These are phyloP conservation scores for Lepisosteus osseus DNA, from an alignment of 2,113 vertebrate species.

Conservation along the genomic window DNA sequence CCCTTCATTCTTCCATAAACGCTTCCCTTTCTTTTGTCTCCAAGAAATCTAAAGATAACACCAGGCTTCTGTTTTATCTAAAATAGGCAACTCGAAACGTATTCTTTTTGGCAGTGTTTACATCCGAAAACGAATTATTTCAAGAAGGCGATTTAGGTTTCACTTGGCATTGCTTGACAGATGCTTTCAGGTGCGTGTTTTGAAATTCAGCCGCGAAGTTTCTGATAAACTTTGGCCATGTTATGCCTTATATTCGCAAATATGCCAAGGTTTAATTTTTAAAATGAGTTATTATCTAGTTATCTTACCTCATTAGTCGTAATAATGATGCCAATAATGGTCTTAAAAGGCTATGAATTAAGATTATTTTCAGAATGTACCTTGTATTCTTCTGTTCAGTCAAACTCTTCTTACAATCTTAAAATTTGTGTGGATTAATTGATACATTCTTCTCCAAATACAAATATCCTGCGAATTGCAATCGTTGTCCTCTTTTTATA, in stretches of 20 bases:
- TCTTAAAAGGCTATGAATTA: too few species aligned
- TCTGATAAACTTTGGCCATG: not conserved
- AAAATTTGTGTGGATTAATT: too few species aligned
- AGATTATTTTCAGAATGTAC: constrained; percentile 35
- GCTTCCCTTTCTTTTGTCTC: constrained; percentile 20
- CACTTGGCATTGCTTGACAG: constrained; percentile 5
- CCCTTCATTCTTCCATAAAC: not conserved
- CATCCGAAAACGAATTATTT: constrained; percentile 20
- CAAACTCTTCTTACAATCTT: too few species aligned
- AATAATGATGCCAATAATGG: not conserved
- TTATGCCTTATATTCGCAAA: not conserved
- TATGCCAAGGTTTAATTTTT: not conserved
- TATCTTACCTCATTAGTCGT: too few species aligned
- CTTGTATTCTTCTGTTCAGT: too few species aligned
- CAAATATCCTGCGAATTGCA: too few species aligned
- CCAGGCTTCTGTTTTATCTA: not conserved
- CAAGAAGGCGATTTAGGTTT: constrained; percentile 14
- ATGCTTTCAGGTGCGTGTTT: constrained; percentile 12
- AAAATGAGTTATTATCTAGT: not conserved
- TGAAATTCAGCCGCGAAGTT: not conserved
- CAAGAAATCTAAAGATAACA: constrained; percentile 23
- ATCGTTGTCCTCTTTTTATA: too few species aligned
- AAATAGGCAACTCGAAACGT: constrained; percentile 2
- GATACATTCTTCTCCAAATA: too few species aligned
- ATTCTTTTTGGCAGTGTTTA: constrained; percentile 16